Evolutionary conservation across 2,888 invertebrate species (phyloP).

Genomic region (Diplazon laetatorius): DNA sequence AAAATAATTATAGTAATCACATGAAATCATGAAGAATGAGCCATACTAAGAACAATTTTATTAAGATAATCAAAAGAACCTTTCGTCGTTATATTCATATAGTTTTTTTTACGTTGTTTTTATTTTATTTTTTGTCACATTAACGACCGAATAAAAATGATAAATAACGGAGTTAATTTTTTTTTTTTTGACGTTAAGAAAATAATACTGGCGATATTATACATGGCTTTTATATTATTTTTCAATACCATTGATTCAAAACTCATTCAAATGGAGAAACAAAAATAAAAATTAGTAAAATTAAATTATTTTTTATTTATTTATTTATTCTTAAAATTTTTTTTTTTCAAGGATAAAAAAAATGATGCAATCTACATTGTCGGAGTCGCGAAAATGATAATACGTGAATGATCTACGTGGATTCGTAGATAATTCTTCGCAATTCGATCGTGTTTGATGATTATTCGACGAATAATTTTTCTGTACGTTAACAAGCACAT

Average conservation of each 20-base stretch:
- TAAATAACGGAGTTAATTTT: slow-evolving; percentile 66
- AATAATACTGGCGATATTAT: slow-evolving; percentile 76
- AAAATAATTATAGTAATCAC: slow-evolving; percentile 55
- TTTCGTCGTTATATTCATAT: slow-evolving; percentile 59
- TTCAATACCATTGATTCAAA: slow-evolving; percentile 62
- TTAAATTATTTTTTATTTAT: slow-evolving; percentile 67
- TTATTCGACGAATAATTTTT: slow-evolving; percentile 38
- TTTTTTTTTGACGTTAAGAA: slow-evolving; percentile 49
- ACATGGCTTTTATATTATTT: slow-evolving; percentile 69
- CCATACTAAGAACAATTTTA: slow-evolving; percentile 75
- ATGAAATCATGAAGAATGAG: slow-evolving; percentile 64
- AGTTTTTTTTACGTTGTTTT: slow-evolving; percentile 21
- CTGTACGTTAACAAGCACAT: slow-evolving; percentile 46
- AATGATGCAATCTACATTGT: slow-evolving; percentile 23
- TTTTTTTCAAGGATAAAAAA: slow-evolving; percentile 22
- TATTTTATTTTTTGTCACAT: slow-evolving; percentile 60
- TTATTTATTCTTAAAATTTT: too few species aligned
- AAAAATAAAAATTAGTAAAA: slow-evolving; percentile 70
- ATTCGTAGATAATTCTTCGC: slow-evolving; percentile 32
- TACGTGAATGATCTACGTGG: slow-evolving; percentile 4
- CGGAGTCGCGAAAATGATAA: slow-evolving; percentile 16
- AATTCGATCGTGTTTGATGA: slow-evolving; percentile 40
- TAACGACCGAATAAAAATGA: slow-evolving; percentile 71
- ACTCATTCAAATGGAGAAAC: slow-evolving; percentile 65
- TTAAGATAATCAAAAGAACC: slow-evolving; percentile 61